These are phyloP conservation scores for Andrena bicolor DNA, from an alignment of 2,888 invertebrate species.

Conservation along the genomic window DNA sequence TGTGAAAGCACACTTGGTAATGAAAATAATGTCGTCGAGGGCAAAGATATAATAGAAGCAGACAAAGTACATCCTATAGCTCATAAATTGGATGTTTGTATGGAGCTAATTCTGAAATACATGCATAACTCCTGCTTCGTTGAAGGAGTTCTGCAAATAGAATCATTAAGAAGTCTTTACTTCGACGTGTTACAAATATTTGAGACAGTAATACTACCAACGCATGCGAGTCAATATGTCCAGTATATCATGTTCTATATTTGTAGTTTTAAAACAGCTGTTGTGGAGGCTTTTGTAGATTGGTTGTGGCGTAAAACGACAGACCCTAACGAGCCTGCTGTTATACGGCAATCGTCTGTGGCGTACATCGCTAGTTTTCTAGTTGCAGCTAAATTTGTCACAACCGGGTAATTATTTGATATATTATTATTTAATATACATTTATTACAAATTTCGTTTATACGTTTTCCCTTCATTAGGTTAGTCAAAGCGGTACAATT, in stretches of 20 bases:
- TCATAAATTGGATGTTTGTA: constrained; percentile 91
- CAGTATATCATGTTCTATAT: constrained; percentile 92
- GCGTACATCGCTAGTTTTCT: constrained; percentile 91
- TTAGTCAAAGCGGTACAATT: constrained; percentile 87
- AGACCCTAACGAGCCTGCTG: constrained; percentile 88
- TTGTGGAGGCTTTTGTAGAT: constrained; percentile 89
- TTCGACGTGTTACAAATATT: constrained; percentile 89
- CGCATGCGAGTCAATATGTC: constrained; percentile 92
- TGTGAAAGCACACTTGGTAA: constrained; percentile 80
- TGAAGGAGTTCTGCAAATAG: constrained; percentile 83
- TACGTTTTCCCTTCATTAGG: constrained; percentile 84
- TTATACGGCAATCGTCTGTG: constrained; percentile 90
- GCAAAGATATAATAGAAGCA: constrained; percentile 74
- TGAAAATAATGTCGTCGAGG: constrained; percentile 82
- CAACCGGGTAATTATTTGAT: constrained; percentile 86
- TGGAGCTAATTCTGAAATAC: constrained; percentile 91
- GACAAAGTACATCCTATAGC: constrained; percentile 86
- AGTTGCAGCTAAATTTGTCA: constrained; percentile 89
- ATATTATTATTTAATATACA: not conserved
- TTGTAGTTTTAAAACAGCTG: constrained; percentile 88
- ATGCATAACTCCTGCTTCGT: constrained; percentile 88
- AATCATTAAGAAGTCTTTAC: constrained; percentile 85
- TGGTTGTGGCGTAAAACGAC: constrained; percentile 91
- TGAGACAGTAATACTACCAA: constrained; percentile 92
- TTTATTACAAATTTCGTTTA: not conserved